A percentile compares a stretch with the other conserved stretches of the same genome.
These are phyloP conservation scores for Cecidostiba fungosa DNA, from an alignment of 2,888 invertebrate species.

Conservation along the genomic window DNA sequence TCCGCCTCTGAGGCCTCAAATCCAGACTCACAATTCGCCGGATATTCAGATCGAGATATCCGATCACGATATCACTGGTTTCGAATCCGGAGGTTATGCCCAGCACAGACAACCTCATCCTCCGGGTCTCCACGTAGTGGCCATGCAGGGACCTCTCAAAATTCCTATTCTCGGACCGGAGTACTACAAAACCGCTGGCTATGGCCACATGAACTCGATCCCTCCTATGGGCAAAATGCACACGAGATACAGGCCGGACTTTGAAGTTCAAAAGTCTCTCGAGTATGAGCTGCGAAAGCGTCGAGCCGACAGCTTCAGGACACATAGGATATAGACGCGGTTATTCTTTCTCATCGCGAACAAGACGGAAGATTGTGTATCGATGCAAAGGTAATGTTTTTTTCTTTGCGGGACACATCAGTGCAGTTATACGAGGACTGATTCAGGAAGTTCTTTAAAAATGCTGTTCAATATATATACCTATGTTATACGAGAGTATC, in stretches of 20 bases:
- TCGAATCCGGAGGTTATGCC: constrained; percentile 34
- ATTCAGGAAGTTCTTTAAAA: background rate
- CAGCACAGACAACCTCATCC: constrained; percentile 5
- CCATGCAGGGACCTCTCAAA: constrained; percentile 54
- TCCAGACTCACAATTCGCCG: background rate
- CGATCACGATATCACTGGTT: constrained; percentile 53
- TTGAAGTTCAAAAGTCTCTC: constrained; percentile 46
- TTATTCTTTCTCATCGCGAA: background rate
- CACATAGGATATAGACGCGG: constrained; percentile 35
- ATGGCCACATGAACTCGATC: constrained; percentile 24
- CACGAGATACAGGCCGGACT: constrained; percentile 34
- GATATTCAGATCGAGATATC: constrained; percentile 59
- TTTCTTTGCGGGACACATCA: constrained; percentile 1
- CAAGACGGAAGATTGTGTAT: constrained; percentile 23
- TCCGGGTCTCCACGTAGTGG: constrained; percentile 37
- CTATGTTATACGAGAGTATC: background rate
- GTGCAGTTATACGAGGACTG: too few species aligned
- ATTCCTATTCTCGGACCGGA: constrained; percentile 43
- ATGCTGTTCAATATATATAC: too few species aligned
- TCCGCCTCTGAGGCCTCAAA: background rate
- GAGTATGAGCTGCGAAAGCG: constrained; percentile 46
- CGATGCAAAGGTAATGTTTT: constrained; percentile 50
- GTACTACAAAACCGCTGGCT: constrained; percentile 10
- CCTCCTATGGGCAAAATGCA: background rate
- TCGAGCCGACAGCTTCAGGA: constrained; percentile 22